phyloP scores from a whole-genome alignment of 35 echinoderm and acorn worm species.

The Eucidaris tribuloides region DNA sequence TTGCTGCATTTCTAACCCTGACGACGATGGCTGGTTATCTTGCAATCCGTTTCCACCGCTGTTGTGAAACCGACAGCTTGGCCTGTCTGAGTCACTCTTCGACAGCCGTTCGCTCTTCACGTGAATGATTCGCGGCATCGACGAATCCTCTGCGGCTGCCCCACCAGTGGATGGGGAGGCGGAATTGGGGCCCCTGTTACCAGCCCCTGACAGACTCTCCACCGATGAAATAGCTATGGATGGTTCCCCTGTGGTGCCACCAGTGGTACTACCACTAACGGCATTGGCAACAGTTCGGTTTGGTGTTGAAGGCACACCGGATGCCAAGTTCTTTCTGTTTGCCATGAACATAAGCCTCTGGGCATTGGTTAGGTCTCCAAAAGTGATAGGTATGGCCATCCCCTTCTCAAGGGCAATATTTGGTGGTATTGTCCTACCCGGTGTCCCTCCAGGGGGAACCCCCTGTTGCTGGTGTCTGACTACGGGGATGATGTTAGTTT shows the following conservation, averaged over 20 bases:
- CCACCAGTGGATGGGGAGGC: not conserved
- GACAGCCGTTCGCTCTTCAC: not conserved
- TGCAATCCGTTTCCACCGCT: not conserved
- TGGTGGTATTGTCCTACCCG: not conserved
- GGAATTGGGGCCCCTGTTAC: not conserved
- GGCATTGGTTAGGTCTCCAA: not conserved
- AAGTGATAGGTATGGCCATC: not conserved
- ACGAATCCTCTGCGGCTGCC: not conserved
- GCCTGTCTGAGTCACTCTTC: not conserved
- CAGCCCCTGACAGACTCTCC: not conserved
- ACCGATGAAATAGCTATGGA: not conserved
- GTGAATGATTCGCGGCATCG: not conserved
- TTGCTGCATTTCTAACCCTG: slow-evolving; percentile 9
- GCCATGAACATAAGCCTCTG: not conserved
- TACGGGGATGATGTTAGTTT: slow-evolving; percentile 16
- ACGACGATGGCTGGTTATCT: slow-evolving; percentile 8
- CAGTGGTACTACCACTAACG: not conserved
- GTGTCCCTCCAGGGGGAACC: not conserved
- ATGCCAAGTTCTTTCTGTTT: not conserved
- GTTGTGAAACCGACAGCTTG: not conserved
- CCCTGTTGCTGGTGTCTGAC: not conserved
- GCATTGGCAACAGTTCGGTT: no score
- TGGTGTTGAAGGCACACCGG: not conserved
- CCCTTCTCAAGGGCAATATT: no score
- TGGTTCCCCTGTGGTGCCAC: not conserved